Percentiles rank a stretch among this genome's conserved stretches.
Conservation (phyloP, 2,888 invertebrate species). For the Sphecodes monilicornis region DNA sequence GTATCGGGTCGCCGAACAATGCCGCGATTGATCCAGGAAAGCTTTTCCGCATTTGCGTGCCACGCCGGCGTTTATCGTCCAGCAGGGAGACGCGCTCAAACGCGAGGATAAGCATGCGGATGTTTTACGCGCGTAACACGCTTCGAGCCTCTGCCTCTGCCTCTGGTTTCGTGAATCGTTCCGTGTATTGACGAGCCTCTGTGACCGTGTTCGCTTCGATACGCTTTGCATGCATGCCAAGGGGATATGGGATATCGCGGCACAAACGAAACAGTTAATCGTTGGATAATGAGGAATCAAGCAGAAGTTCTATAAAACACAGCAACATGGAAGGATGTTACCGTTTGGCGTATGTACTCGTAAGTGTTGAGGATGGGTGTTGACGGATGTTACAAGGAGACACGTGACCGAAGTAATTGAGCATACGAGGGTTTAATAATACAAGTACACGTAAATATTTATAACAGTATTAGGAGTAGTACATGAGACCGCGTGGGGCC, state of each 20-base stretch:
- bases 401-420: too few relatives aligned
- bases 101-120: slow-evolving; percentile 38
- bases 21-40: slow-evolving; percentile 54
- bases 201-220: not conserved
- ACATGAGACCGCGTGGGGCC: too few relatives aligned
- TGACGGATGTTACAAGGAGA: too few relatives aligned
- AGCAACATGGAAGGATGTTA: too few relatives aligned
- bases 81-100: slow-evolving; percentile 16
- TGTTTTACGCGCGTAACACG: slow-evolving; percentile 43
- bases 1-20: slow-evolving; percentile 62
- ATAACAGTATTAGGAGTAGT: too few relatives aligned
- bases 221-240: not conserved
- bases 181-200: not conserved
- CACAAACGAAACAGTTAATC: not conserved
- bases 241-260: not conserved
- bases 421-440: too few relatives aligned
- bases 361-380: too few relatives aligned
- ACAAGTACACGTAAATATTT: too few relatives aligned
- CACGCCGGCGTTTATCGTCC: slow-evolving; percentile 49
- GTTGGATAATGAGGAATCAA: too few relatives aligned
- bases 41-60: slow-evolving; percentile 62
- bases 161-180: not conserved
- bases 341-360: too few relatives aligned
- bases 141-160: not conserved
- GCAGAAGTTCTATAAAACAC: too few relatives aligned